Evolutionary conservation across 1,140 invertebrate species (phyloP), one percentile per base, ranked within the genome.

Genomic region (Episyrphus balteatus): DNA sequence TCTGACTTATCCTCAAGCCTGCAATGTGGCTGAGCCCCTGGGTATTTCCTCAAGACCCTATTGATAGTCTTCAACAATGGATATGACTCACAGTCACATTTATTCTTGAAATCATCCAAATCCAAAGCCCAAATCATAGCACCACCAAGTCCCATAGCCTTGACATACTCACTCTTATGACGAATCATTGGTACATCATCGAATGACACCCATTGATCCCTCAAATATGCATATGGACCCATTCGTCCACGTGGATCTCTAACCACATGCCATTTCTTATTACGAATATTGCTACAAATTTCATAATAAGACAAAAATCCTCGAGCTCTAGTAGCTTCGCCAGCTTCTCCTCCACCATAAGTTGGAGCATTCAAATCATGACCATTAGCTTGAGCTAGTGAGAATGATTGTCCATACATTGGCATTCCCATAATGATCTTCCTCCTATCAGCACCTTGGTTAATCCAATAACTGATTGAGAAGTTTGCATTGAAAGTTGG

Each of bases 61-160:
- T 87, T 87, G 52, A 88, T 83, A 1, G 85, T 89, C 47, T 77
- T 78, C 0, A 92, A 65, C 32, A 93, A 65, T 1, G 88, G 88
- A 65, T 83, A 86, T 6, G 79, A 75, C 55, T 88, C 88, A 60
- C 86, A 90, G 15, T 75, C 78, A 53, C 88, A 92, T 42, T 71
- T 66, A 51, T 86, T 84, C 44, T 79, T 78, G 52, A 86, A 86
- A 66, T 79, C 82, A 59, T 82, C 80, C 43, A 82, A 56, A 56
- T 82, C 88, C 0, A 92, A 66, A 0, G 89, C 84, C 89, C 90
- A 93, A 5, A 89, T 78, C 88, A 92, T 92, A 14, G 80, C 81
- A 30, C 89, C 89, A 6, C 81, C 89, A 5, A 92, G 68, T 1
- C 77, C 79, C 70, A 86, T 79, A 5, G 80, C 74, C 47, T 82